A percentile compares a stretch with the other conserved stretches of the same genome.
Evolutionary conservation across 2,113 vertebrate genomes (phyloP).

Genomic region (Paradoxurus hermaphroditus): DNA sequence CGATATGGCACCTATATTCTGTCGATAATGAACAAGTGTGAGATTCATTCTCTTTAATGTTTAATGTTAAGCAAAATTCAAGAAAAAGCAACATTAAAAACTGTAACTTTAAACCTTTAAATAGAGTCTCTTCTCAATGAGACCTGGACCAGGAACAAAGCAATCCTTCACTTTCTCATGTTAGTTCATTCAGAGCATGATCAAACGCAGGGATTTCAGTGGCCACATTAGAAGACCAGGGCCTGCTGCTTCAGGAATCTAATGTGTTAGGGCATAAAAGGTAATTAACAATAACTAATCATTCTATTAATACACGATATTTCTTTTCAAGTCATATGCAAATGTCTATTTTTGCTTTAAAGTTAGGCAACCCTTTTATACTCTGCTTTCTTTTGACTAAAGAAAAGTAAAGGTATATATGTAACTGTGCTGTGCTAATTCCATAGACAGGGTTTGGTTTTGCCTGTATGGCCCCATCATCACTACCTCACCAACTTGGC

Average conservation of each 20-base stretch:
- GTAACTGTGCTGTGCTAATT: neutral
- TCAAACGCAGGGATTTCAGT: neutral
- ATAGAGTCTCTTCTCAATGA: neutral
- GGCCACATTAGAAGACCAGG: neutral
- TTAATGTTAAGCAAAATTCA: neutral
- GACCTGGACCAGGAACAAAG: neutral
- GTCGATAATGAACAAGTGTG: neutral
- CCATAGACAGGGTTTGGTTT: neutral
- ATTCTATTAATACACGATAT: neutral
- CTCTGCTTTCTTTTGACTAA: neutral
- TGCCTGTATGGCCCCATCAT: neutral
- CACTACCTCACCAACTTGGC: neutral
- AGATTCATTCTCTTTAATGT: neutral
- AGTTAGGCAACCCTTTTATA: neutral
- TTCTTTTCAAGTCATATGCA: neutral
- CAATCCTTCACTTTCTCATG: neutral
- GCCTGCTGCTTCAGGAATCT: neutral
- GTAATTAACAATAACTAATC: neutral
- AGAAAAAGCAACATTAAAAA: slow-evolving; percentile 3
- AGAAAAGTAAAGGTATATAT: neutral
- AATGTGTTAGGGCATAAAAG: neutral
- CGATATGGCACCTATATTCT: neutral
- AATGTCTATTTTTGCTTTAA: neutral
- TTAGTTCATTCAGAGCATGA: neutral
- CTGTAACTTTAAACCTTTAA: neutral